phyloP scores from a whole-genome alignment of 2,797 vertebrate species.

The Spatula versicolor region DNA sequence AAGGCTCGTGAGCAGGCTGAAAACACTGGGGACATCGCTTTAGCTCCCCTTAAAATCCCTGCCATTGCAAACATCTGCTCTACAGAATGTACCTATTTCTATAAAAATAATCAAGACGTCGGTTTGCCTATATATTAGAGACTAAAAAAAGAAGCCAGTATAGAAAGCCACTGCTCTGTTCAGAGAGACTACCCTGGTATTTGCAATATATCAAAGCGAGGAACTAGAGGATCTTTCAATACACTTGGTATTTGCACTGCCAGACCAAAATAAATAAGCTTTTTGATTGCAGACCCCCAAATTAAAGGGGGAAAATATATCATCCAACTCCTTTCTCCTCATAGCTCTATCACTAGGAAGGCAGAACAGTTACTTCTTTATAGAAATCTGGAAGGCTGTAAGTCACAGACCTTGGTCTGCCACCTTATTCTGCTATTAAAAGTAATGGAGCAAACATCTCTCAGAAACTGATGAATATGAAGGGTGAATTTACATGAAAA shows the following conservation, averaged over 20 bases:
- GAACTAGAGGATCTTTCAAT: neutral
- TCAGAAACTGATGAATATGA: neutral
- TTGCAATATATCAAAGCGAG: neutral
- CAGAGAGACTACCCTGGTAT: neutral
- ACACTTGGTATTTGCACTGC: neutral
- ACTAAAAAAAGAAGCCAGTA: neutral
- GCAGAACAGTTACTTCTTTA: neutral
- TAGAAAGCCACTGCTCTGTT: neutral
- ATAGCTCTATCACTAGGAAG: neutral
- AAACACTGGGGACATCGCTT: conserved; percentile 29
- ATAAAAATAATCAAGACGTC: conserved; percentile 7
- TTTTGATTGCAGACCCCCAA: neutral
- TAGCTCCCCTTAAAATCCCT: conserved; percentile 27
- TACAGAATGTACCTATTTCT: conserved; percentile 13
- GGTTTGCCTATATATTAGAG: conserved; percentile 18
- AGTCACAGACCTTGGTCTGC: neutral
- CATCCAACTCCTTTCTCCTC: neutral
- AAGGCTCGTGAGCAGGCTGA: conserved; percentile 26
- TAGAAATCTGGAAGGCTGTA: neutral
- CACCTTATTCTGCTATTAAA: neutral
- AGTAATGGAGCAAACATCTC: neutral
- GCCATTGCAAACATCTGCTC: conserved; percentile 38
- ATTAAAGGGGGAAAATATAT: neutral
- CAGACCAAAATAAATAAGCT: conserved; percentile 6
- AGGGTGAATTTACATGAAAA: neutral